These are phyloP conservation scores for Orthosia gracilis DNA, from an alignment of 2,888 invertebrate species.

Conservation along the genomic window DNA sequence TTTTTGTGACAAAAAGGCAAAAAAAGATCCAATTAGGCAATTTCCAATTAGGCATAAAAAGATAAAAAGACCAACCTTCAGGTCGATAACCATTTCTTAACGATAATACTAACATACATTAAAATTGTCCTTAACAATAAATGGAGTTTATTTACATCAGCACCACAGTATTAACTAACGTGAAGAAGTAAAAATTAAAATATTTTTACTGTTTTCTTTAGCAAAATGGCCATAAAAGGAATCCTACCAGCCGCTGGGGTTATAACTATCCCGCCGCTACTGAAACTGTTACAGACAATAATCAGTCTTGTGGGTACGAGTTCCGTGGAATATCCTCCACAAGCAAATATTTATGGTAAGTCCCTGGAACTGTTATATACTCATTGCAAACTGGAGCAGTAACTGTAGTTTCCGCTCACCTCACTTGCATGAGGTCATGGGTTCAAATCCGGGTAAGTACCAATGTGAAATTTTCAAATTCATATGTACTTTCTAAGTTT, in stretches of 20 bases:
- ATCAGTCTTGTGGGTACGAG: not conserved
- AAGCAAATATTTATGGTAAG: conserved; percentile 10
- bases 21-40: too few relatives aligned
- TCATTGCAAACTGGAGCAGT: too few relatives aligned
- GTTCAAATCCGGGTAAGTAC: too few relatives aligned
- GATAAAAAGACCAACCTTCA: not conserved
- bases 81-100: not conserved
- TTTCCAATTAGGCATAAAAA: not conserved
- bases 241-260: conserved; percentile 5
- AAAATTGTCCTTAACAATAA: not conserved
- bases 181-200: not conserved
- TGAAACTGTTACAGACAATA: not conserved
- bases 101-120: not conserved
- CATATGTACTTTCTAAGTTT: too few relatives aligned
- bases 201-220: too few relatives aligned
- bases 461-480: too few relatives aligned
- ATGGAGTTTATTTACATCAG: not conserved
- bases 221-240: not conserved
- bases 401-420: too few relatives aligned
- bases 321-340: conserved; percentile 15
- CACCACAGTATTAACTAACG: not conserved
- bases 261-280: conserved; percentile 3
- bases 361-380: not conserved
- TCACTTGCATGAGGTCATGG: too few relatives aligned
- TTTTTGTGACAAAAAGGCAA: too few relatives aligned